phyloP scores from a whole-genome alignment of 2,113 vertebrate species.

The Equus przewalskii region DNA sequence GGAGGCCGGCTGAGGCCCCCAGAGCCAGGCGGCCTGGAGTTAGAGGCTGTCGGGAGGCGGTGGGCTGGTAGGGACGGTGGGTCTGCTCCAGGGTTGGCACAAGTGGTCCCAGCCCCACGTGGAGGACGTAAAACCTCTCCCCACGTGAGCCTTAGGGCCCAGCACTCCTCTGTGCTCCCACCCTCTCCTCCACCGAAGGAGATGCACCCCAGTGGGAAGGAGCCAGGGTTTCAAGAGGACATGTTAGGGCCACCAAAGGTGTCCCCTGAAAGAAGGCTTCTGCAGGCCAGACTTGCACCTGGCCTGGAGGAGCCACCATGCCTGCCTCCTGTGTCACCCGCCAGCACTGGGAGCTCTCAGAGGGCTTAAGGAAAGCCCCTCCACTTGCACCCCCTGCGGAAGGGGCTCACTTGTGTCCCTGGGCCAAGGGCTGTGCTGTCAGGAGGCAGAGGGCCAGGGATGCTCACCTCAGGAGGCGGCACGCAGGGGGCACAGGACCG shows the following conservation, averaged over 20 bases:
- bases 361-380: neutral
- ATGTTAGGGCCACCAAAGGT: neutral
- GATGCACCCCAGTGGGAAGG: neutral
- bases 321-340: too few relatives aligned
- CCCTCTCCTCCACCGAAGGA: too few relatives aligned
- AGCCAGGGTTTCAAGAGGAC: neutral
- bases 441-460: neutral
- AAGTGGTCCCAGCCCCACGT: neutral
- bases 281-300: neutral
- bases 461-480: neutral
- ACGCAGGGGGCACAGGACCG: neutral
- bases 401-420: neutral
- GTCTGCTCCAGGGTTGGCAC: neutral
- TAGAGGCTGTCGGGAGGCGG: fast-evolving
- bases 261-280: neutral
- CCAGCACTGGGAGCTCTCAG: neutral
- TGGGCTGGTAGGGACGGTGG: too few relatives aligned
- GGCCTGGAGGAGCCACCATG: neutral
- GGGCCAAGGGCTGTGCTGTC: neutral
- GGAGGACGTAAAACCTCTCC: neutral
- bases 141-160: neutral
- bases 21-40: too few relatives aligned
- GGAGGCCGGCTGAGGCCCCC: neutral
- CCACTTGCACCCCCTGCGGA: too few relatives aligned
- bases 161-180: neutral